These are phyloP conservation scores for Miltochrista miniata DNA, from an alignment of 2,888 invertebrate species.

Conservation along the genomic window DNA sequence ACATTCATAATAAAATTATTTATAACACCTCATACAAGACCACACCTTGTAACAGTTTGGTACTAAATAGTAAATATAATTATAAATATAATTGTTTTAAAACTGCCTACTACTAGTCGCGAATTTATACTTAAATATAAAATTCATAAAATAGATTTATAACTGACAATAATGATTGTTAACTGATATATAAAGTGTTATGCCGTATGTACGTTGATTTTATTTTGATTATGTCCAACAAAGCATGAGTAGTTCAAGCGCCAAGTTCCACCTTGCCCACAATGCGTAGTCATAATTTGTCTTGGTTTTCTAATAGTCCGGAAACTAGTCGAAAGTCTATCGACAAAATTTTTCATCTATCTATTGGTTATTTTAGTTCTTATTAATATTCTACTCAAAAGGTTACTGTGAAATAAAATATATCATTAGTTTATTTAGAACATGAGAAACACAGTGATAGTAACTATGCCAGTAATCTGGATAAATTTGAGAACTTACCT, in stretches of 20 bases:
- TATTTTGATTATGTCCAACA: constrained; percentile 67
- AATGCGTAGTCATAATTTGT: too few relatives aligned
- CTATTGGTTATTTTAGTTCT: too few relatives aligned
- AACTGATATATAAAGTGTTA: constrained; percentile 83
- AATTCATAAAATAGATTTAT: constrained; percentile 81
- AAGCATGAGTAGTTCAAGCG: constrained; percentile 64
- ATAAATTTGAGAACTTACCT: too few relatives aligned
- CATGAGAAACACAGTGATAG: too few relatives aligned
- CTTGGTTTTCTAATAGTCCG: too few relatives aligned
- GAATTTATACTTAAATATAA: constrained; percentile 82
- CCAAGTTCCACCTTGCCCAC: constrained; percentile 40
- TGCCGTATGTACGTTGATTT: constrained; percentile 73
- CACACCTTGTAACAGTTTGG: constrained; percentile 55
- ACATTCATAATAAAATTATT: constrained; percentile 12
- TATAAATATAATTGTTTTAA: constrained; percentile 77
- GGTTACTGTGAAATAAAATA: too few relatives aligned
- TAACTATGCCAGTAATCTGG: too few relatives aligned
- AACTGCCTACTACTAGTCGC: constrained; percentile 82
- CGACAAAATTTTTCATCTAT: too few relatives aligned
- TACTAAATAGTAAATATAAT: constrained; percentile 65
- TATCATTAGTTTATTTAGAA: too few relatives aligned
- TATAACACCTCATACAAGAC: constrained; percentile 34
- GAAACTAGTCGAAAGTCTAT: too few relatives aligned
- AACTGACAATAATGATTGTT: constrained; percentile 84
- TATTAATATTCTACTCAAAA: too few relatives aligned